Conservation (phyloP, 2,888 invertebrate species). For the Timema cristinae region DNA sequence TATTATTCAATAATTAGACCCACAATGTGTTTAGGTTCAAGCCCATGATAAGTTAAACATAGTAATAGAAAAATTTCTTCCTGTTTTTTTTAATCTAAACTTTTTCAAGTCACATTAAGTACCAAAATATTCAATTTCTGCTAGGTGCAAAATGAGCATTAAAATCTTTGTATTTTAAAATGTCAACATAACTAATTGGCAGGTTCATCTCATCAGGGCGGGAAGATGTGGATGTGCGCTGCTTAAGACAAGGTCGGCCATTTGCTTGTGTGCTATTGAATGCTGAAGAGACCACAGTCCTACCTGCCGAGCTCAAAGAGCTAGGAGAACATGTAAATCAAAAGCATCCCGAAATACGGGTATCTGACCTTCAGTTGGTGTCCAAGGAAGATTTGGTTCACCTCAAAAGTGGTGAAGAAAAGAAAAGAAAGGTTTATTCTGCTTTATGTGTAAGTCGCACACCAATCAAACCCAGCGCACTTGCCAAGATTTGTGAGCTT, state of each 20-base stretch:
- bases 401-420: conserved; percentile 82
- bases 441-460: conserved; percentile 65
- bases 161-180: too few relatives aligned
- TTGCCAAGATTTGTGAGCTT: conserved; percentile 49
- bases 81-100: too few relatives aligned
- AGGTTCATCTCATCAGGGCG: conserved; percentile 89
- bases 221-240: conserved; percentile 96
- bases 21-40: too few relatives aligned
- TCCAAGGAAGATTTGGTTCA: conserved; percentile 60
- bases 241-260: conserved; percentile 86
- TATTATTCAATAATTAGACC: too few relatives aligned
- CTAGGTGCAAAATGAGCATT: too few relatives aligned
- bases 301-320: too few relatives aligned
- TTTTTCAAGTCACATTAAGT: too few relatives aligned
- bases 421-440: conserved; percentile 81
- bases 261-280: conserved; percentile 84
- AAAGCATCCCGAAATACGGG: conserved; percentile 46
- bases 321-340: neutral
- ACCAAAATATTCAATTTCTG: too few relatives aligned
- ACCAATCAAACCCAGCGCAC: conserved; percentile 43
- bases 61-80: too few relatives aligned
- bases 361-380: conserved; percentile 62
- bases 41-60: too few relatives aligned
- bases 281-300: conserved; percentile 43
- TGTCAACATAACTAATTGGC: conserved; percentile 37